Evolutionary conservation across 2,113 vertebrate genomes (phyloP).

Genomic region (Nipponia nippon): DNA sequence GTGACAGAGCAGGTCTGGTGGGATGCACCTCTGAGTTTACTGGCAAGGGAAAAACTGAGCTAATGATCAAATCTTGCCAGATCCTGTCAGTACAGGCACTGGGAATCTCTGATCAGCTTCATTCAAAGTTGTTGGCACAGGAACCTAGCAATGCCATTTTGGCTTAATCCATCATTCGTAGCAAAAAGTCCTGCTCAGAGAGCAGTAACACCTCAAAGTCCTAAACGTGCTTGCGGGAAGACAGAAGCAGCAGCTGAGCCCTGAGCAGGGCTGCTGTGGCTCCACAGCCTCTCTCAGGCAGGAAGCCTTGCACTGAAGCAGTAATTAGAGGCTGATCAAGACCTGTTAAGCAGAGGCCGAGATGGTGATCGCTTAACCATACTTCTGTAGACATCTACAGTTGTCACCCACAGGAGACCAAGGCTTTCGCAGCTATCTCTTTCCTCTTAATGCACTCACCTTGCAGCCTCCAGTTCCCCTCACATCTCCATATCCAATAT

Average conservation of each 20-base stretch:
- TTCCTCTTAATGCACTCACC: not conserved
- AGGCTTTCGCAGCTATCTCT: not conserved
- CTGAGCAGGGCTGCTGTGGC: not conserved
- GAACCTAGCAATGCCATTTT: not conserved
- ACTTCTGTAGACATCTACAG: not conserved
- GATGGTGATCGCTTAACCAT: not conserved
- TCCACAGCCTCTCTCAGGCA: not conserved
- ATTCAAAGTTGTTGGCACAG: not conserved
- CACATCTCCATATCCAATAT: not conserved
- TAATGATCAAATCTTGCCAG: slow-evolving; percentile 33
- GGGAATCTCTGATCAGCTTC: not conserved
- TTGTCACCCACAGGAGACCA: not conserved
- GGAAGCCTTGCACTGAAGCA: not conserved
- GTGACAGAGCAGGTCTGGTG: not conserved
- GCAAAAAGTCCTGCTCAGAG: not conserved
- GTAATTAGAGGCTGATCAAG: not conserved
- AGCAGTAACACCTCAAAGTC: not conserved
- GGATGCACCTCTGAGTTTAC: not conserved
- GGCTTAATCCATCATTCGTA: not conserved
- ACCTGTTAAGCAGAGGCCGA: not conserved
- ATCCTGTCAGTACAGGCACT: not conserved
- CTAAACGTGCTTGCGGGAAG: not conserved
- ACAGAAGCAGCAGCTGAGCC: not conserved
- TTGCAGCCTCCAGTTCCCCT: not conserved
- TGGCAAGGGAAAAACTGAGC: not conserved